Conservation (phyloP, 1,140 invertebrate species). For the Drosophila azteca region DNA sequence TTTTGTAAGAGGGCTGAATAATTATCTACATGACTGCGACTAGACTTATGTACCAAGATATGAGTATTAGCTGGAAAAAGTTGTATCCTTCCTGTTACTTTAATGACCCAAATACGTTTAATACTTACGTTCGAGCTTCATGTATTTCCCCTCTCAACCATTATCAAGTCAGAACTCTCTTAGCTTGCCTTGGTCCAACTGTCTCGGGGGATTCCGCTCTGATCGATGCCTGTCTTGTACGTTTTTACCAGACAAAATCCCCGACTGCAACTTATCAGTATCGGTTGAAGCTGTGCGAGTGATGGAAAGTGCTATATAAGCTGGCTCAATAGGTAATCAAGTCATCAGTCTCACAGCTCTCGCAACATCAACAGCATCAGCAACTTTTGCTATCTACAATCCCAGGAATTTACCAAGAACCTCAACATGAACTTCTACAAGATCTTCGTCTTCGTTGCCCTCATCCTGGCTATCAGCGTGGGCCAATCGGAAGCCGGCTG, state of each 20-base stretch:
- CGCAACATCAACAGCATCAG: neutral
- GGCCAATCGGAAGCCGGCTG: conserved; percentile 73
- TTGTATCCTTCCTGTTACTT: no score
- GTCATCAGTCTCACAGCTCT: conserved; percentile 35
- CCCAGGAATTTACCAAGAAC: neutral
- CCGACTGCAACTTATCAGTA: conserved; percentile 5
- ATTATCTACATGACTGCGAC: no score
- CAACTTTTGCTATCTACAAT: neutral
- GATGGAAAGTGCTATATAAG: conserved; percentile 39
- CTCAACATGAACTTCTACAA: conserved; percentile 76
- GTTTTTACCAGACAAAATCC: conserved; percentile 34
- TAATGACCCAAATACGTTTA: no score
- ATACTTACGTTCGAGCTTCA: no score
- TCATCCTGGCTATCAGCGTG: conserved; percentile 63
- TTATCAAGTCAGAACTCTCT: no score
- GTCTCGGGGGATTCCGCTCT: no score
- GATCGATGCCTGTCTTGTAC: no score
- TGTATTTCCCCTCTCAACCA: no score
- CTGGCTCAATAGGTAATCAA: neutral
- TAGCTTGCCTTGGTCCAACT: no score
- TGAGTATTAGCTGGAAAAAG: no score
- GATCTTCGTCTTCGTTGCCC: conserved; percentile 67
- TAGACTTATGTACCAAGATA: no score
- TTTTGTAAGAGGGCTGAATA: no score
- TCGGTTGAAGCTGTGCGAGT: neutral